Conservation (phyloP, 2,888 invertebrate species). For the Watsonalla binaria region DNA sequence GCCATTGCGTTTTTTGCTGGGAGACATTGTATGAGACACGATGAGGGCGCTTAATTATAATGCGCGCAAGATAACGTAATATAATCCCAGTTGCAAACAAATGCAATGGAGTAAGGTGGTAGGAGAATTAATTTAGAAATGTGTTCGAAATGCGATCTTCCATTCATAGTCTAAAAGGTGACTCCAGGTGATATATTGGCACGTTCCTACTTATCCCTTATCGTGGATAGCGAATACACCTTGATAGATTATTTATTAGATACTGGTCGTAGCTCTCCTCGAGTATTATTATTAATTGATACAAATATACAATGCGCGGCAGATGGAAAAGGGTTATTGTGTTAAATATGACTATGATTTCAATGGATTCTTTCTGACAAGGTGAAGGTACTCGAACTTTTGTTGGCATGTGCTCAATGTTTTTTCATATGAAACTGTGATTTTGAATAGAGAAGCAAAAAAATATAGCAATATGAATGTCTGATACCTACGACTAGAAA, state of each 20-base stretch:
- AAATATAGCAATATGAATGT: not conserved
- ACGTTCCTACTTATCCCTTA: constrained; percentile 54
- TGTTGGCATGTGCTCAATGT: constrained; percentile 46
- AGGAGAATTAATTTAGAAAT: constrained; percentile 44
- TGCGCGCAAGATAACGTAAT: constrained; percentile 74
- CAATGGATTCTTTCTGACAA: constrained; percentile 46
- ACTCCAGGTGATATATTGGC: constrained; percentile 59
- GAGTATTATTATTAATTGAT: constrained; percentile 11
- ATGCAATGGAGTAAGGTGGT: constrained; percentile 63
- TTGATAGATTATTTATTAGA: constrained; percentile 35
- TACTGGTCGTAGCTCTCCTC: not conserved
- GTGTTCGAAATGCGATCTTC: constrained; percentile 49
- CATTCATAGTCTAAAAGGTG: constrained; percentile 44
- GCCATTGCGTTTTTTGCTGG: constrained; percentile 47
- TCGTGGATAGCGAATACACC: constrained; percentile 30
- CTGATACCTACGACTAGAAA: not conserved
- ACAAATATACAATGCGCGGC: constrained; percentile 36
- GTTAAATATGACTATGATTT: constrained; percentile 49
- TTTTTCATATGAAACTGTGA: constrained; percentile 16
- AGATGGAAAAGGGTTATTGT: constrained; percentile 69
- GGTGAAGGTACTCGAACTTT: constrained; percentile 41
- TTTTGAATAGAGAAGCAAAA: constrained; percentile 8
- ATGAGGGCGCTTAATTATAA: constrained; percentile 76
- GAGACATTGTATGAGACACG: constrained; percentile 47
- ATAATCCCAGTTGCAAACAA: constrained; percentile 70